Evolutionary conservation across 2,888 invertebrate species (phyloP), one percentile per base, ranked within the genome.

Genomic region (Heliconius hortense): DNA sequence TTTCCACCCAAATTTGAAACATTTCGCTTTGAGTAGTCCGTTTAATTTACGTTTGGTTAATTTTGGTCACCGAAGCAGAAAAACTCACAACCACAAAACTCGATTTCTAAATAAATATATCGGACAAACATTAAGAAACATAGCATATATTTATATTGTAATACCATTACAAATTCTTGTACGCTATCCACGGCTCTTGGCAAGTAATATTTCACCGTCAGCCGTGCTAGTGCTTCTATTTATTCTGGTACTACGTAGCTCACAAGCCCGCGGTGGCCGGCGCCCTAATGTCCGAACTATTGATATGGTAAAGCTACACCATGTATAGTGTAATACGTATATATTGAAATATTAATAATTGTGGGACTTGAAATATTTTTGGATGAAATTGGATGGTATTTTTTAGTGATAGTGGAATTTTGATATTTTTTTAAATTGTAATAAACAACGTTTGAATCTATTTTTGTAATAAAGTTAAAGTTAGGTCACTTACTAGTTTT

Each of bases 141-240:
- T 48, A 68, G 53, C 31, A 56, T 31, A 56, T 35, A 35, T 69
- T 69, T 69, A 31, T 56, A 69, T 69, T 56, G 67, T 60, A 73
- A 56, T 67, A 73, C 24, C 66, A 66, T 66, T 66, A 73, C 73
- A 80, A 77, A 75, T 70, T 79, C 81, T 79, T 82, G 76, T 75
- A 78, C 76, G 79, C 77, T 77, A 77, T 76, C 75, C 77, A 74
- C 73, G 75, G 73, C 76, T 78, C 76, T 79, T 78, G 70, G 81
- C 79, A 75, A 76, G 76, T 77, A 68, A 81, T 82, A 83, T 83
- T 82, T 82, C 82, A 82, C 80, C 84, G 86, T 87, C 88, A 84
- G 81, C 79, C 79, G 86, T 86, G 87, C 89, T 88, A 88, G 82
- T 79, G 77, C 77, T 79, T 78, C 84, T 89, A 89, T 90, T 89